These are phyloP conservation scores for Microcaecilia unicolor DNA, from an alignment of 2,797 vertebrate genomes.

Conservation along the genomic window DNA sequence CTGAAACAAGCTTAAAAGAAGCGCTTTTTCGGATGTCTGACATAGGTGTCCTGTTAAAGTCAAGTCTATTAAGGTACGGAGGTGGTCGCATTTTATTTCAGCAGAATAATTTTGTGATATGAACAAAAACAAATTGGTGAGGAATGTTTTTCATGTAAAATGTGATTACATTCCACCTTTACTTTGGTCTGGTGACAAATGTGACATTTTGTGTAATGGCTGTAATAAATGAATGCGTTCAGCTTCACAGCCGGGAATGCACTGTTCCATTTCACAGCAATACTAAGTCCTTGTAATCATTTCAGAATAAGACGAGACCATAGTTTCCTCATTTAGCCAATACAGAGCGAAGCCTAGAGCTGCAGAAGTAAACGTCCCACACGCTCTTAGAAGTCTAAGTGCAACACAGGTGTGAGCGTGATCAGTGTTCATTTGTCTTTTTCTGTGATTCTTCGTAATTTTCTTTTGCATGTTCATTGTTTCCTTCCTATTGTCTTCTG, in stretches of 20 bases:
- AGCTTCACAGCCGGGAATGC: conserved; percentile 33
- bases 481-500: no score
- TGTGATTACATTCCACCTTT: conserved; percentile 44
- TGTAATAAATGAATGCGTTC: conserved; percentile 33
- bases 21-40: no score
- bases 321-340: conserved; percentile 31
- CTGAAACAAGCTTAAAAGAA: no score
- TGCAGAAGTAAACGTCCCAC: conserved; percentile 12
- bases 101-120: no score
- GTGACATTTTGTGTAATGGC: conserved; percentile 33
- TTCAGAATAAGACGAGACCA: conserved; percentile 45
- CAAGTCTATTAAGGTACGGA: no score
- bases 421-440: no score
- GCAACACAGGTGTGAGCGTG: no score
- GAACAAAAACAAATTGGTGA: no score
- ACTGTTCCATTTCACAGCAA: conserved; percentile 41
- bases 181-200: conserved; percentile 18
- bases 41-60: no score
- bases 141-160: conserved; percentile 30
- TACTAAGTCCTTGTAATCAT: conserved; percentile 41
- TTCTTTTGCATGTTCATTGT: no score
- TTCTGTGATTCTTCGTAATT: no score
- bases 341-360: conserved; percentile 5
- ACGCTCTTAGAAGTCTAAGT: conserved; percentile 18
- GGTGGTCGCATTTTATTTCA: no score